phyloP scores from a whole-genome alignment of 2,888 invertebrate genomes.

The Chrysolina americana region DNA sequence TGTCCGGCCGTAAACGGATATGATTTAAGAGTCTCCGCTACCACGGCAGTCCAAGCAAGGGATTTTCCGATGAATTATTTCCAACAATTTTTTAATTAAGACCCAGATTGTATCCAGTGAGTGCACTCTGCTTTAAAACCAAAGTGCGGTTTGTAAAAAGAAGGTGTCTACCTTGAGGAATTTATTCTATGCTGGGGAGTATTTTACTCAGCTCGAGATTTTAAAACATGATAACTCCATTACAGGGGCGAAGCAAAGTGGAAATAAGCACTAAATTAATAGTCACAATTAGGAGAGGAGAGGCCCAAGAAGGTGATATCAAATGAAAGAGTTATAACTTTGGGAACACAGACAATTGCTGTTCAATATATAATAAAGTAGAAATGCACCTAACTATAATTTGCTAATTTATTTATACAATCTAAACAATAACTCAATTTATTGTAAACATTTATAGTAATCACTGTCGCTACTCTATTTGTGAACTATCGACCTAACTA shows the following conservation, averaged over 20 bases:
- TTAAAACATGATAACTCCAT: slow-evolving; percentile 17
- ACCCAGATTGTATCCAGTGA: slow-evolving; percentile 7
- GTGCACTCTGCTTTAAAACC: slow-evolving; percentile 10
- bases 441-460: too few species aligned
- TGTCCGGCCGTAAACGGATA: slow-evolving; percentile 3
- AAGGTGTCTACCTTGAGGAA: neutral
- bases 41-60: neutral
- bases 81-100: slow-evolving; percentile 19
- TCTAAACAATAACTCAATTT: too few species aligned
- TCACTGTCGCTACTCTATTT: too few species aligned
- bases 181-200: neutral
- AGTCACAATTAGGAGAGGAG: neutral
- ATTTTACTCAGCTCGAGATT: neutral
- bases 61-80: slow-evolving; percentile 11
- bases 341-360: too few species aligned
- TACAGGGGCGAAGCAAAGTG: neutral
- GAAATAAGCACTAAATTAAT: neutral
- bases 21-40: neutral
- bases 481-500: too few species aligned
- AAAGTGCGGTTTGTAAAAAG: neutral
- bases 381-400: too few species aligned
- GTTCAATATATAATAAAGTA: too few species aligned
- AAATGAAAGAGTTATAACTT: neutral
- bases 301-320: neutral
- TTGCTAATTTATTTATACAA: too few species aligned